Evolutionary conservation across 2,113 vertebrate species (phyloP).

Genomic region (Sylvicapra grimmia): DNA sequence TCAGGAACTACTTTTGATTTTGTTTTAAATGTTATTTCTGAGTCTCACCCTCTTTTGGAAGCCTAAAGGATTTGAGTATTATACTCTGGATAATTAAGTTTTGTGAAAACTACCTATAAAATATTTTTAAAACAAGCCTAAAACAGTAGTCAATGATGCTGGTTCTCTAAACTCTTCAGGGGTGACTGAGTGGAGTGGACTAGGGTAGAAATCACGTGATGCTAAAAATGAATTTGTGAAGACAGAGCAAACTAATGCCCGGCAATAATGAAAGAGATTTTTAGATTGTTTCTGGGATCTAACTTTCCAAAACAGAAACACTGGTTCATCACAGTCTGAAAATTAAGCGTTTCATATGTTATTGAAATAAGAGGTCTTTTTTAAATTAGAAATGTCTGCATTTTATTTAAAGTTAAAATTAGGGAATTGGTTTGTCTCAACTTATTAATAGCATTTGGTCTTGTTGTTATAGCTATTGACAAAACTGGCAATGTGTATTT

Average conservation of each 20-base stretch:
- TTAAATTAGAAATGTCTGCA: not conserved
- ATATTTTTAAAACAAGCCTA: not conserved
- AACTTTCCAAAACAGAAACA: not conserved
- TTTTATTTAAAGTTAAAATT: conserved; percentile 27
- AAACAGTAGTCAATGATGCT: not conserved
- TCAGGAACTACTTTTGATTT: not conserved
- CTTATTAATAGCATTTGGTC: not conserved
- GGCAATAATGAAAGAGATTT: not conserved
- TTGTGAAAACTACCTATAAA: not conserved
- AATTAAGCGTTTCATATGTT: not conserved
- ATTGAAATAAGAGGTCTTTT: not conserved
- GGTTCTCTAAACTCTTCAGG: not conserved
- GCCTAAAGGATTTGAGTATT: not conserved
- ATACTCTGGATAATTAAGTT: not conserved
- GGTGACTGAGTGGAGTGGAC: not conserved
- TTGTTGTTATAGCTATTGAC: not conserved
- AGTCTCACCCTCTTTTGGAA: not conserved
- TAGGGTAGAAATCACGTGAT: not conserved
- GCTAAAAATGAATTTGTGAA: not conserved
- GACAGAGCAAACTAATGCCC: not conserved
- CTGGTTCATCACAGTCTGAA: not conserved
- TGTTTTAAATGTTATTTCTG: conserved; percentile 11
- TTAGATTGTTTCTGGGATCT: not conserved
- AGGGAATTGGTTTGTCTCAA: not conserved
- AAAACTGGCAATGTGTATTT: not conserved